Evolutionary conservation across 2,113 vertebrate genomes (phyloP), one percentile per base, ranked within the genome.

Genomic region (Ophthalmolycus amberensis): DNA sequence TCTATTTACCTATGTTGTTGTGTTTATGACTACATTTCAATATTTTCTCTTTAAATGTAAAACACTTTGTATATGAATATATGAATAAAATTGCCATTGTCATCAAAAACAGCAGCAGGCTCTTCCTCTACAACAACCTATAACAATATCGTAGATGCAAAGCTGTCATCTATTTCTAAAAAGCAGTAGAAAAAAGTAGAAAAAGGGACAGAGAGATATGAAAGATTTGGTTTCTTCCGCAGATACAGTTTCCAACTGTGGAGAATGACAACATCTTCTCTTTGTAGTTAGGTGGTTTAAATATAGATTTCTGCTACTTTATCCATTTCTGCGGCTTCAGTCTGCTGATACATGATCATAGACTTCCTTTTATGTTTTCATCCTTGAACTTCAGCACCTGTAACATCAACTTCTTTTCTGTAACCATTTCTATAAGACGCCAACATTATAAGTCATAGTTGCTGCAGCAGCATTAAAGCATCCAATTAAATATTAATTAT

Each of bases 221-320:
- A 80, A 76, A 77, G 50, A 83, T 82, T 65, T 70, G 25, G 64
- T 86, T 85, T 86, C 71, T 80, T 83, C 71, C 38, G 46, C 76
- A 77, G 62, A 80, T 65, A 29, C 65, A 20, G 67, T 79, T 85
- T 89, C 66, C 63, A 71, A 82, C 38, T n/a, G 42, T 34, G 71
- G 46, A 77, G 71, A 69, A 50, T 84, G 85, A 90, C 59, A 64
- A 76, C 77, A 90, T 86, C 82, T 82, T 80, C 80, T 86, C 79
- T 85, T 74, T 88, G 59, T 12, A 68, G 80, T 72, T 80, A 91
- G 77, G 86, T 63, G 20, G 25, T 89, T 91, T 90, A 93, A 89
- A 93, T 91, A 92, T 89, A 92, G 88, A 87, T 85, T 76, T 80
- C 66, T 70, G 71, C 68, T 60, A 84, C 74, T 75, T 87, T 79